These are phyloP conservation scores for Dryas iulia DNA, from an alignment of 1,140 invertebrate species.

Conservation along the genomic window DNA sequence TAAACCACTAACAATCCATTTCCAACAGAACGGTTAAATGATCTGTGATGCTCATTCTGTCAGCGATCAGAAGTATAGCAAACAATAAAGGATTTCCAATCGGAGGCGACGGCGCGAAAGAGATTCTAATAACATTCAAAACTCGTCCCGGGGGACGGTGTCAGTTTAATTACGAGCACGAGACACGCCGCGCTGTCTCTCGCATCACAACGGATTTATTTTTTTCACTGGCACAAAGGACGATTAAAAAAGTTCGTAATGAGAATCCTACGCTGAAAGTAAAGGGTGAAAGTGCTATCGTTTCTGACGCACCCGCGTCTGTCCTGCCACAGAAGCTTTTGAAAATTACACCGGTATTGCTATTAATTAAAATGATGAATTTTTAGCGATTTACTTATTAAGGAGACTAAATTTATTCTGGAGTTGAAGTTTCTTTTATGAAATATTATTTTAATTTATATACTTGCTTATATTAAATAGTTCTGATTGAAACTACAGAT, in stretches of 20 bases:
- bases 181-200: slow-evolving; percentile 55
- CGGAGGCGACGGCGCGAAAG: slow-evolving; percentile 70
- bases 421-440: background rate
- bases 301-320: slow-evolving; percentile 30
- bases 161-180: slow-evolving; percentile 75
- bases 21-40: background rate
- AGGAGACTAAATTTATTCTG: background rate
- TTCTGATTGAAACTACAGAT: background rate
- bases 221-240: slow-evolving; percentile 74
- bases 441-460: slow-evolving; percentile 18
- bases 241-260: slow-evolving; percentile 79
- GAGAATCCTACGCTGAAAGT: slow-evolving; percentile 63
- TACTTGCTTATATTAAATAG: background rate
- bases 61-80: slow-evolving; percentile 20
- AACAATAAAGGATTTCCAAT: slow-evolving; percentile 62
- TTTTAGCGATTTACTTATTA: slow-evolving; percentile 12
- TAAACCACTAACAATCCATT: background rate
- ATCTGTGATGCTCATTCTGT: background rate
- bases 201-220: slow-evolving; percentile 70
- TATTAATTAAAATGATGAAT: slow-evolving; percentile 35
- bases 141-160: slow-evolving; percentile 71
- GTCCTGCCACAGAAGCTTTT: slow-evolving; percentile 10
- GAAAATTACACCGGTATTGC: slow-evolving; percentile 28
- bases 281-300: slow-evolving; percentile 62
- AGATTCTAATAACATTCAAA: slow-evolving; percentile 80